Percentiles rank a stretch among this genome's conserved stretches.
These are phyloP conservation scores for Zalophus californianus DNA, from an alignment of 2,797 vertebrate species.

Conservation along the genomic window DNA sequence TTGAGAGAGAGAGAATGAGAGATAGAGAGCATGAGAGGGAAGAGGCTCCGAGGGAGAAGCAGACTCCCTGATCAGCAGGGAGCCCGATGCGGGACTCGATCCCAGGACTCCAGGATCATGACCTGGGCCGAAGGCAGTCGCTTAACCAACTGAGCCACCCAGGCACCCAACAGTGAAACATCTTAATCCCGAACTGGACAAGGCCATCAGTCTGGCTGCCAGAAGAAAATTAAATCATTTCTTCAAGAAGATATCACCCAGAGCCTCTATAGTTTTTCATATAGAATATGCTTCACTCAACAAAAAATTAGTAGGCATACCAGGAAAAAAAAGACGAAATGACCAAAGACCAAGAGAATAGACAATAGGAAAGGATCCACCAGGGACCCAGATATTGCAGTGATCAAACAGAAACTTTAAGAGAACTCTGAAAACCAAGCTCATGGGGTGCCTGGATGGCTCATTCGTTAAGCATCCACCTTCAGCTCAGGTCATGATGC, in stretches of 20 bases:
- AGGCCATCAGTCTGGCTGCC: not conserved
- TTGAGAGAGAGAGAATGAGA: too few relatives aligned
- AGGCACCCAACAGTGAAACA: not conserved
- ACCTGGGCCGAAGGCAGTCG: too few relatives aligned
- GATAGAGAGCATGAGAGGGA: too few relatives aligned
- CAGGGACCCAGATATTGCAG: not conserved
- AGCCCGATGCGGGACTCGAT: too few relatives aligned
- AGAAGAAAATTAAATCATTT: conserved; percentile 36
- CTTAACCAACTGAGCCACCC: too few relatives aligned
- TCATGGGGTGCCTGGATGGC: not conserved
- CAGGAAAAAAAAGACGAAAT: not conserved
- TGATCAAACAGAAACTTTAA: not conserved
- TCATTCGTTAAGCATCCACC: too few relatives aligned
- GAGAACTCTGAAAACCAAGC: not conserved
- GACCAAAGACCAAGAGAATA: not conserved
- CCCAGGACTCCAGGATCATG: too few relatives aligned
- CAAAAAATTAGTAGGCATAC: not conserved
- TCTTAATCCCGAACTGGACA: not conserved
- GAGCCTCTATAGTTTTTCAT: conserved; percentile 10
- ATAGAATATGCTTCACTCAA: not conserved
- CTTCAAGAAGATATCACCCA: not conserved
- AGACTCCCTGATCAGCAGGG: too few relatives aligned
- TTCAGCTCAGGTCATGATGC: too few relatives aligned
- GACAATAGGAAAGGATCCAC: not conserved
- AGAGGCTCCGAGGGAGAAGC: too few relatives aligned